A percentile compares a stretch with the other conserved stretches of the same genome.
Conservation (phyloP, 2,113 vertebrate genomes). For the Tricholaema leucomelas region DNA sequence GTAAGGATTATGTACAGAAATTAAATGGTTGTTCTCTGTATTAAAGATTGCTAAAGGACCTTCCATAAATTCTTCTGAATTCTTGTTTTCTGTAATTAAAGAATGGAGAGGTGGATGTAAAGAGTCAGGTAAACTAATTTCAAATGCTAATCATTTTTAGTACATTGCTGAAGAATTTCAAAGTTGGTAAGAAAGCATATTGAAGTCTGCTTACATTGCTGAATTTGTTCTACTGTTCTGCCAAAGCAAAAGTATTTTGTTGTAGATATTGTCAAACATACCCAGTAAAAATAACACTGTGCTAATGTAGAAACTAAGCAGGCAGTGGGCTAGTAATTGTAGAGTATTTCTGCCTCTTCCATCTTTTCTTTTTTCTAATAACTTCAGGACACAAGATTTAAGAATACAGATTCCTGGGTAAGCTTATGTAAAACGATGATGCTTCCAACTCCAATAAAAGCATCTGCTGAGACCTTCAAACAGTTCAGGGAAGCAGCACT, state of each 20-base stretch:
- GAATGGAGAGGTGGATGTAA: background rate
- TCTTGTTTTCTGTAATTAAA: background rate
- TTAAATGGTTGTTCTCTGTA: background rate
- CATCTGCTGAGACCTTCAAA: conserved; percentile 87
- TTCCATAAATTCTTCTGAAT: background rate
- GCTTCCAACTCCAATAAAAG: conserved; percentile 73
- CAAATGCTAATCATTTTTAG: background rate
- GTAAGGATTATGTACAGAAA: background rate
- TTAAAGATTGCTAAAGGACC: background rate
- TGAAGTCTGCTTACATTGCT: background rate
- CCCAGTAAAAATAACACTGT: background rate
- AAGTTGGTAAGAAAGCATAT: background rate
- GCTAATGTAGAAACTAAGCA: background rate
- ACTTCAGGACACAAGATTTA: conserved; percentile 82
- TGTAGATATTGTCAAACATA: background rate
- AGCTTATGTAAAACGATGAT: conserved; percentile 78
- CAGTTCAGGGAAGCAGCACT: conserved; percentile 86
- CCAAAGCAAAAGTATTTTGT: background rate
- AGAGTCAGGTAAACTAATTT: background rate
- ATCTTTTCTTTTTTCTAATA: background rate
- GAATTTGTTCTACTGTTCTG: background rate
- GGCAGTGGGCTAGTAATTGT: background rate
- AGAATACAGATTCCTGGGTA: conserved; percentile 86
- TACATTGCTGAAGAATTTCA: background rate
- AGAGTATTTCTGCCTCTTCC: background rate